A percentile compares a stretch with the other conserved stretches of the same genome.
phyloP scores from a whole-genome alignment of 1,140 invertebrate genomes.

The Lepidotrigona ventralis region DNA sequence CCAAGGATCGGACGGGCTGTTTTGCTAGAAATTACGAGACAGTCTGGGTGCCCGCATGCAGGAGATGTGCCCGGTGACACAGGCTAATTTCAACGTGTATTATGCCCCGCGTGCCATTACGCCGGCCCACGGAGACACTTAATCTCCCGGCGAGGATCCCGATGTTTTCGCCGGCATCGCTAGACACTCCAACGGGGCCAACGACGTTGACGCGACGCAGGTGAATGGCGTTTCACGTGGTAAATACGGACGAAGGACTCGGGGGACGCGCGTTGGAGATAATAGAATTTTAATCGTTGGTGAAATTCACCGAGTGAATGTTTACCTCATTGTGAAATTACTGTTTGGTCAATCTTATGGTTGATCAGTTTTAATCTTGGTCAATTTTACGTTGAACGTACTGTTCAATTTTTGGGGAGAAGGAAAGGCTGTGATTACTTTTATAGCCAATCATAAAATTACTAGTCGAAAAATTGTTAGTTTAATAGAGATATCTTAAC shows the following conservation, averaged over 20 bases:
- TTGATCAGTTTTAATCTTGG: too few species aligned
- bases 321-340: too few species aligned
- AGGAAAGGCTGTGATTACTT: too few species aligned
- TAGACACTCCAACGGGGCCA: too few species aligned
- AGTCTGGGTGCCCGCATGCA: background rate
- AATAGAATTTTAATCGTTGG: too few species aligned
- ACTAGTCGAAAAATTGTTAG: too few species aligned
- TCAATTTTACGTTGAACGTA: too few species aligned
- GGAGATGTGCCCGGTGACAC: conserved; percentile 19
- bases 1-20: conserved; percentile 32
- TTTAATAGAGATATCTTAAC: too few species aligned
- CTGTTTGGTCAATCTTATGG: too few species aligned
- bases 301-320: too few species aligned
- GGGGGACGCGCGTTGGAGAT: background rate
- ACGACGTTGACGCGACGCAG: background rate
- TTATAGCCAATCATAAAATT: too few species aligned
- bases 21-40: conserved; percentile 50
- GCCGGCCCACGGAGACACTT: background rate
- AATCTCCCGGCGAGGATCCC: background rate
- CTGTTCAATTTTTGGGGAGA: too few species aligned
- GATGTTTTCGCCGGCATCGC: background rate
- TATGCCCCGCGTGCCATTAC: background rate
- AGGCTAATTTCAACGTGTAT: conserved; percentile 39
- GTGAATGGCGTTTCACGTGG: background rate
- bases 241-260: background rate